Conservation (phyloP, 2,797 vertebrate species). For the Mormyrus hasselquistii region DNA sequence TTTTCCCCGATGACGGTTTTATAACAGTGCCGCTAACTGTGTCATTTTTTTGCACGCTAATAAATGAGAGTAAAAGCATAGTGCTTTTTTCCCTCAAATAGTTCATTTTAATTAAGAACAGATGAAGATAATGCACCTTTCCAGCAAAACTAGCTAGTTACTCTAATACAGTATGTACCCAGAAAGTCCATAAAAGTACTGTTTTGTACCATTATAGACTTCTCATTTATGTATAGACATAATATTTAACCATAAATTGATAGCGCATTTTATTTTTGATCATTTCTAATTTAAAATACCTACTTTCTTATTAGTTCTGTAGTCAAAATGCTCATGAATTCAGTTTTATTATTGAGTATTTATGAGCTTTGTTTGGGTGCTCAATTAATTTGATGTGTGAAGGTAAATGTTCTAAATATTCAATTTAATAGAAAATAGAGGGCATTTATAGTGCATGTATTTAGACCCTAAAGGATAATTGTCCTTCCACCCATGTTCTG, state of each 20-base stretch:
- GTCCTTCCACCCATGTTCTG: not conserved
- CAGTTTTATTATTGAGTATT: not conserved
- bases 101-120: conserved; percentile 3
- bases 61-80: not conserved
- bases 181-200: not conserved
- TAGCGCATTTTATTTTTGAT: not conserved
- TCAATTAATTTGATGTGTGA: not conserved
- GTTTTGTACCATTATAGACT: not conserved
- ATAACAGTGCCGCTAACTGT: not conserved
- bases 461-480: not conserved
- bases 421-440: not conserved
- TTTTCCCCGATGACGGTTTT: not conserved
- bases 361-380: not conserved
- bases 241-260: not conserved
- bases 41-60: not conserved
- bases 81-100: not conserved
- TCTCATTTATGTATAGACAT: not conserved
- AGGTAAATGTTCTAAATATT: not conserved
- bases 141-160: not conserved
- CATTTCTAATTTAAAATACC: not conserved
- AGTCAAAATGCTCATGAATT: not conserved
- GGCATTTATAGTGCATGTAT: not conserved
- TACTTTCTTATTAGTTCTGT: not conserved
- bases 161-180: not conserved
- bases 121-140: not conserved